Percentiles rank a stretch among this genome's conserved stretches.
phyloP scores from a whole-genome alignment of 2,797 vertebrate genomes.

The Coregonus sp. region DNA sequence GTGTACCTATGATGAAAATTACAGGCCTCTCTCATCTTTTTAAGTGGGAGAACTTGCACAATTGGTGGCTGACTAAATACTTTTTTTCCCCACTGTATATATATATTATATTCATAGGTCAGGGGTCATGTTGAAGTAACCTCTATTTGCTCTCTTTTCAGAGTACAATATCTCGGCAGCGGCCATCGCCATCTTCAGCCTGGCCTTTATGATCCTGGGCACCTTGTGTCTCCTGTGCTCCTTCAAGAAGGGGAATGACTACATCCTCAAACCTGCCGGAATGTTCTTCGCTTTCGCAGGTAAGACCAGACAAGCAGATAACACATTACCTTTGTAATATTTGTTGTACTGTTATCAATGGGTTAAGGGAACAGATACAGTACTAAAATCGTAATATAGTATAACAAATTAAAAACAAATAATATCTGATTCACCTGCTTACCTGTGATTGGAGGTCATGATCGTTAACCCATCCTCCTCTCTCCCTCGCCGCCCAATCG shows the following conservation, averaged over 20 bases:
- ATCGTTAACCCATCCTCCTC: neutral
- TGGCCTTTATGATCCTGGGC: constrained; percentile 87
- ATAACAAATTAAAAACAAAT: neutral
- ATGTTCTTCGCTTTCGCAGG: constrained; percentile 96
- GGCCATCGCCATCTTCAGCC: constrained; percentile 92
- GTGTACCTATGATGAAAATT: too few species aligned
- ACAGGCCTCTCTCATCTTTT: neutral
- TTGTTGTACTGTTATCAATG: neutral
- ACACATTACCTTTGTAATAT: neutral
- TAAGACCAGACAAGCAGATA: constrained; percentile 42
- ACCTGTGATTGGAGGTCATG: neutral
- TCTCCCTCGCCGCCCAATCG: neutral
- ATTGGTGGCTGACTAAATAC: too few species aligned
- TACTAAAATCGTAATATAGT: too few species aligned
- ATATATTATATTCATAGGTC: neutral
- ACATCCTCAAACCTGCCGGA: constrained; percentile 90
- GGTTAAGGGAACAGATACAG: neutral
- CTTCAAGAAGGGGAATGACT: constrained; percentile 83
- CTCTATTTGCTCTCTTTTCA: constrained; percentile 48
- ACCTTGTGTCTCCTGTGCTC: constrained; percentile 82
- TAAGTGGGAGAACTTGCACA: too few species aligned
- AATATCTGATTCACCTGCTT: neutral
- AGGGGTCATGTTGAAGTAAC: neutral
- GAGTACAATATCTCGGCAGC: constrained; percentile 99
- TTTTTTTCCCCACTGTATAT: too few species aligned